Evolutionary conservation across 1,140 invertebrate species (phyloP).

Genomic region (Meloidogyne hapla): DNA sequence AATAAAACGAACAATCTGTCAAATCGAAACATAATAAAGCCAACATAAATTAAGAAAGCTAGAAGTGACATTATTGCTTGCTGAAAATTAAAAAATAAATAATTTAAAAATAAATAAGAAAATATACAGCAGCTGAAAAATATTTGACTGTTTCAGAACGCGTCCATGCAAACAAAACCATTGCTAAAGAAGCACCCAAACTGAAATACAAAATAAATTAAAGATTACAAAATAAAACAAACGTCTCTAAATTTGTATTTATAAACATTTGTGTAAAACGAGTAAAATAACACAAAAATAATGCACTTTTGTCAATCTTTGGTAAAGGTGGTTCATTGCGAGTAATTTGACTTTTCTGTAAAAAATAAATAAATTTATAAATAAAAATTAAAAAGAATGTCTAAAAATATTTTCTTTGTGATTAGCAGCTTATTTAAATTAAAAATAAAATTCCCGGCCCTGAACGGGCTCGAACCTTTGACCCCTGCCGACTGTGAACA

Average conservation of each 20-base stretch:
- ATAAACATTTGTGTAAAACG: conserved; percentile 50
- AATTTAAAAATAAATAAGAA: neutral
- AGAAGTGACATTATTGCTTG: conserved; percentile 39
- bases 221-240: neutral
- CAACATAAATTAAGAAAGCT: conserved; percentile 38
- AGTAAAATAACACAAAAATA: conserved; percentile 37
- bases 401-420: neutral
- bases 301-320: conserved; percentile 34
- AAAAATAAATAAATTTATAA: neutral
- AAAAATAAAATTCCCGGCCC: neutral
- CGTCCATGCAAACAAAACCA: conserved; percentile 48
- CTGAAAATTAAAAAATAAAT: neutral
- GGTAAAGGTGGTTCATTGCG: conserved; percentile 15
- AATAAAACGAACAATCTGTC: conserved; percentile 37
- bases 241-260: conserved; percentile 47
- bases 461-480: neutral
- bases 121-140: conserved; percentile 27
- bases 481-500: neutral
- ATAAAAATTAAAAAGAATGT: conserved; percentile 2
- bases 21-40: conserved; percentile 43
- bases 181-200: conserved; percentile 39
- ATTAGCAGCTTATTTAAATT: neutral
- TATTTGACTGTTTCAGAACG: conserved; percentile 32
- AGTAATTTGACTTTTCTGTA: neutral
- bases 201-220: conserved; percentile 26